Evolutionary conservation across 35 echinoderm and acorn worm species (phyloP), one percentile per base, ranked within the genome.

Genomic region (Heliocidaris tuberculata): DNA sequence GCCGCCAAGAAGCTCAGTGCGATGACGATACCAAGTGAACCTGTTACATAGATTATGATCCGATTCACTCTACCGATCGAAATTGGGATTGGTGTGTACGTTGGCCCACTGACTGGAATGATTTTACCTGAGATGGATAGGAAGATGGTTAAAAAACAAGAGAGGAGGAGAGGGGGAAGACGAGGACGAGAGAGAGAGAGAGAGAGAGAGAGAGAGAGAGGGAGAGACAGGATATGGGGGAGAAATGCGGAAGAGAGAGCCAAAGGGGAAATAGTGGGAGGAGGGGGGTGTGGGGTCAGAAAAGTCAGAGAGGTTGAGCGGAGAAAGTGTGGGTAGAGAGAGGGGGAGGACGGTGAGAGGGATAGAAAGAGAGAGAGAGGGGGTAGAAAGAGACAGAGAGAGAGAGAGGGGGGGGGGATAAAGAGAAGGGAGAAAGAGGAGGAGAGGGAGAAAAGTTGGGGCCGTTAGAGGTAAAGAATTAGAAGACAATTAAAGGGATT

Each of bases 101-200:
- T 94, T 48, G 85, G 85, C 13, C 94, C 94, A 48, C 85, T 47
- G 13, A 94, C 94, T 48, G 94, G 94, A 7, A 47, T 19, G 70
- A 94, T 31, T 9, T 30, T 48, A 35, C 94, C 94, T 94, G 13
- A 12, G 17, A 31, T 19, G 42, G 94, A 85, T 9, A 94, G n/a
- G 5, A 85, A 4, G 5, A 30, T 9, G 8, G 27, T 30, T 30
- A 2, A 24, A 11, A 30, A 7, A 86, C 2, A 2, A 29, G 85
- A 86, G 31, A 32, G 12, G 13, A 11, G 31, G 47, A 88, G 5
- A 88, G 86, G 30, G 30, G 21, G 30, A 32, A 9, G 24, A 2
- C 9, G 17, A 15, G 42, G 30, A 3, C 7, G 4, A 35, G 86
- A 35, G 30, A 21, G 4, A 88, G 5, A 88, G 19, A 35, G 19